Conservation (phyloP, 2,113 vertebrate genomes). For the Myanophis thanlyinensis region DNA sequence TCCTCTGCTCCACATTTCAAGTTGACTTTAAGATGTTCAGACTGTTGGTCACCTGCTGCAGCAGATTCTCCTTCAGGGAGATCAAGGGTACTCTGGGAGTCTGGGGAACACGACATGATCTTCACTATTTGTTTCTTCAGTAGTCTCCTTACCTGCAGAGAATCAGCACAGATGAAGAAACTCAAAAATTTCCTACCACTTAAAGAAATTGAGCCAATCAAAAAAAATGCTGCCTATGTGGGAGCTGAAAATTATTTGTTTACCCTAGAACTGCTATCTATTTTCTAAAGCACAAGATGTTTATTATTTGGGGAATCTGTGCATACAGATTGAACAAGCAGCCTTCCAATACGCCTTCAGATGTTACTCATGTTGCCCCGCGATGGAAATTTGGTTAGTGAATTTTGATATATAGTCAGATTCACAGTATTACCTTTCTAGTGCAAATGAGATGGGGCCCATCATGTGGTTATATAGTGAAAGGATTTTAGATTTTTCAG, state of each 20-base stretch:
- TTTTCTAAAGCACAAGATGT: background rate
- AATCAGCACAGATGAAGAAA: background rate
- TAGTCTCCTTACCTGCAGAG: slow-evolving; percentile 80
- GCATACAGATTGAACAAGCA: background rate
- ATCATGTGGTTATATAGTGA: background rate
- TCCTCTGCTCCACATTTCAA: slow-evolving; percentile 54
- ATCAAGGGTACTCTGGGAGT: slow-evolving; percentile 69
- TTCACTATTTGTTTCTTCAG: slow-evolving; percentile 89
- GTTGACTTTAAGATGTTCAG: slow-evolving; percentile 52
- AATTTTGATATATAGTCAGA: background rate
- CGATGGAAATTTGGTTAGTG: background rate
- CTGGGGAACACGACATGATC: slow-evolving; percentile 79
- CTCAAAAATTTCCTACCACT: background rate
- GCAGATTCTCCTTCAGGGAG: slow-evolving; percentile 63
- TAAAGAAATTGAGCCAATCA: background rate
- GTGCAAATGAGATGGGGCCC: background rate
- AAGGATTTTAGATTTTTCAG: background rate
- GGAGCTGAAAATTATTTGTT: background rate
- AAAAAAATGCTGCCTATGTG: background rate
- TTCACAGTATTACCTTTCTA: background rate
- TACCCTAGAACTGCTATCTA: background rate
- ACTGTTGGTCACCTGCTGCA: slow-evolving; percentile 59
- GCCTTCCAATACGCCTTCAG: background rate
- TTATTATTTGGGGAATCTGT: background rate
- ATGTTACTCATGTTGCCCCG: background rate